Evolutionary conservation across 2,888 invertebrate genomes (phyloP).

Genomic region (Diarsia brunnea): DNA sequence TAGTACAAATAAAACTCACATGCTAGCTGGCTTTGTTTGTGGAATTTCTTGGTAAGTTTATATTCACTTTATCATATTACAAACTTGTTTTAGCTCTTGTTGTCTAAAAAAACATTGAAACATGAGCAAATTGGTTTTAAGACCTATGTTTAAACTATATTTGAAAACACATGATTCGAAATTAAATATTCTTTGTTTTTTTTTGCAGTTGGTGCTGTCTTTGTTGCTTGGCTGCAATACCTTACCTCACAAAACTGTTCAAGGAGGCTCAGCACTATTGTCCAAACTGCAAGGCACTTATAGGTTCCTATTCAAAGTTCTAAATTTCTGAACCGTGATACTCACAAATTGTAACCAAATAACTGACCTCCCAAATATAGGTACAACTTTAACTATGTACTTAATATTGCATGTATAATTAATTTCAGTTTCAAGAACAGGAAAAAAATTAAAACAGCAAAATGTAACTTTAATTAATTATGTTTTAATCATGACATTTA

Average conservation of each 20-base stretch:
- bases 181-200: neutral
- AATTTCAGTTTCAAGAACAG: constrained; percentile 22
- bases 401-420: neutral
- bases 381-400: constrained; percentile 2
- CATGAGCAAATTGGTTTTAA: neutral
- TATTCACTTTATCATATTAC: neutral
- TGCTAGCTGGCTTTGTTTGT: constrained; percentile 86
- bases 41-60: constrained; percentile 81
- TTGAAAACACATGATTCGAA: no score
- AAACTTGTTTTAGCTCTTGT: neutral
- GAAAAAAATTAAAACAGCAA: constrained; percentile 1
- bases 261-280: constrained; percentile 85
- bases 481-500: constrained; percentile 43
- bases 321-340: constrained; percentile 21
- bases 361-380: constrained; percentile 1
- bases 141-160: neutral
- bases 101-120: neutral
- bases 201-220: constrained; percentile 86
- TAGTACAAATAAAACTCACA: constrained; percentile 84
- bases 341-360: constrained; percentile 24
- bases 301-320: constrained; percentile 80
- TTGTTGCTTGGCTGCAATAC: constrained; percentile 84
- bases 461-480: constrained; percentile 26
- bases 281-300: constrained; percentile 81
- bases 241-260: constrained; percentile 80